Conservation (phyloP, 2,113 vertebrate genomes). For the Sitta europaea region DNA sequence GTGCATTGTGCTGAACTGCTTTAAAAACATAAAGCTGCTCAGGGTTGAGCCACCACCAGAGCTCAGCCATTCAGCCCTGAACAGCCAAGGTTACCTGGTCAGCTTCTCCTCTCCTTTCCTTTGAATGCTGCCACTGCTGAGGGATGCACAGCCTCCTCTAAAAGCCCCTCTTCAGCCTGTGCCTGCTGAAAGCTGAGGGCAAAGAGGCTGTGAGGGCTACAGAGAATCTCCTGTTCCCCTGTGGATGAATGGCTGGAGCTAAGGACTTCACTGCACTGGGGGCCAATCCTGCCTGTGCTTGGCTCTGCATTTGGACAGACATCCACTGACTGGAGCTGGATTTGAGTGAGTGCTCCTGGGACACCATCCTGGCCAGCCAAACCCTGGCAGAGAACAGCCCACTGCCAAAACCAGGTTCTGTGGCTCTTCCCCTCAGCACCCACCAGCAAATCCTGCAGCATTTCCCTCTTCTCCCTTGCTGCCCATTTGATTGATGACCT, state of each 20-base stretch:
- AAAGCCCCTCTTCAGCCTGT: neutral
- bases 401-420: neutral
- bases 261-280: neutral
- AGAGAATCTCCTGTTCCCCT: neutral
- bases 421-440: neutral
- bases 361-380: neutral
- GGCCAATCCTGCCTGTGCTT: neutral
- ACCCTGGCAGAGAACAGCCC: neutral
- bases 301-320: neutral
- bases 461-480: neutral
- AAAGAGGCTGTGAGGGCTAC: neutral
- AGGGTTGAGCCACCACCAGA: neutral
- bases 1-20: neutral
- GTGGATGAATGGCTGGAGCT: neutral
- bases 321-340: neutral
- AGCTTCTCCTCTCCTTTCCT: neutral
- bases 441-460: neutral
- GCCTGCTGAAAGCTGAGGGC: neutral
- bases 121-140: neutral
- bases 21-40: neutral
- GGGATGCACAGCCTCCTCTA: neutral
- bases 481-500: neutral
- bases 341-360: neutral
- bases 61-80: neutral
- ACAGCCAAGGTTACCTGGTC: neutral